Evolutionary conservation across 2,888 invertebrate species (phyloP).

Genomic region (Gordius sp.): DNA sequence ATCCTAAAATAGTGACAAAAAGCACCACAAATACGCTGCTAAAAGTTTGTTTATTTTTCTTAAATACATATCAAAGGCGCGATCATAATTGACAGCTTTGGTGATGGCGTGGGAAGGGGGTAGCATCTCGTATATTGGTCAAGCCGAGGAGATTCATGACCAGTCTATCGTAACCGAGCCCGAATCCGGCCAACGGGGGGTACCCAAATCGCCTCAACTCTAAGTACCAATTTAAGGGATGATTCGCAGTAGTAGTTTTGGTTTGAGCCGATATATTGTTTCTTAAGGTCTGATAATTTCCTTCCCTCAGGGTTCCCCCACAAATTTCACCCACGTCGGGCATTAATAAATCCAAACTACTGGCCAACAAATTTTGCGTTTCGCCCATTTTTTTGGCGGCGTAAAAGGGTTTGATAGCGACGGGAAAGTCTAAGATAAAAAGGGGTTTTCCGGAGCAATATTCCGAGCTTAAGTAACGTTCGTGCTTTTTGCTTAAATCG

Average conservation of each 20-base stretch:
- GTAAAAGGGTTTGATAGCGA: constrained; percentile 70
- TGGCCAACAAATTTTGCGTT: constrained; percentile 30
- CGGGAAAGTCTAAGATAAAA: constrained; percentile 69
- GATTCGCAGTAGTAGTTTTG: not conserved
- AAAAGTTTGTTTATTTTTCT: no score
- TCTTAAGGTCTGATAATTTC: constrained; percentile 40
- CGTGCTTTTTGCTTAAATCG: no score
- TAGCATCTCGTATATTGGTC: constrained; percentile 64
- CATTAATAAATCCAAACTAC: constrained; percentile 51
- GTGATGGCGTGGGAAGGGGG: constrained; percentile 78
- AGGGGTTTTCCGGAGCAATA: no score
- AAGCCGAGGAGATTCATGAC: constrained; percentile 54
- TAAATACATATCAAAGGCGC: no score
- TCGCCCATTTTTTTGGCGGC: no score
- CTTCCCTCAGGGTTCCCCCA: constrained; percentile 77
- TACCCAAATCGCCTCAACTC: constrained; percentile 62
- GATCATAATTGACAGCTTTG: constrained; percentile 25
- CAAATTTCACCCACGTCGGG: constrained; percentile 71
- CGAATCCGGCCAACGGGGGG: constrained; percentile 71
- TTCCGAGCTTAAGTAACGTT: constrained; percentile 24
- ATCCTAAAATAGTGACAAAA: no score
- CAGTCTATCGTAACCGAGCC: constrained; percentile 73
- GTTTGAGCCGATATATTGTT: constrained; percentile 19
- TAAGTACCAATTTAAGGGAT: constrained; percentile 43
- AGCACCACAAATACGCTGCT: no score